Percentiles rank a stretch among this genome's conserved stretches.
Conservation (phyloP, 2,113 vertebrate genomes). For the Apodemus speciosus region DNA sequence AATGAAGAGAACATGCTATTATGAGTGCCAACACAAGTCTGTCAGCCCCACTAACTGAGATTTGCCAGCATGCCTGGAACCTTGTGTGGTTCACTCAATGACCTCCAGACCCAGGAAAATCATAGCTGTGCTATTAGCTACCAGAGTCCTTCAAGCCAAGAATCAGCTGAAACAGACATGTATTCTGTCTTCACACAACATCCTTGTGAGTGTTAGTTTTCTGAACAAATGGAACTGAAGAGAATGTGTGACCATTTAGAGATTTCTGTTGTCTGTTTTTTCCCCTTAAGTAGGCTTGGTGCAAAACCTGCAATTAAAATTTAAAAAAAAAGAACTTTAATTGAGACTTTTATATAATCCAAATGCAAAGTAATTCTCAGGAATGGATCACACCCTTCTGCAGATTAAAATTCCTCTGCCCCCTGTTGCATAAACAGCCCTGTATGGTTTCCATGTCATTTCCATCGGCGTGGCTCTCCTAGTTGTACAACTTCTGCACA, state of each 20-base stretch:
- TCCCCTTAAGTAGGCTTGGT: conserved; percentile 32
- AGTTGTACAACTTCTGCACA: conserved; percentile 28
- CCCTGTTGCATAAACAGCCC: not conserved
- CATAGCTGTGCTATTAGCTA: not conserved
- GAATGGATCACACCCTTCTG: conserved; percentile 1
- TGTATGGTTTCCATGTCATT: conserved; percentile 15
- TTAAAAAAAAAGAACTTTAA: conserved; percentile 22
- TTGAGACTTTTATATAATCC: conserved; percentile 45
- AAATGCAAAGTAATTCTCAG: conserved; percentile 44
- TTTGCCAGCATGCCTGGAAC: not conserved
- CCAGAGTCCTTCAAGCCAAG: not conserved
- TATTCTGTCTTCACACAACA: not conserved
- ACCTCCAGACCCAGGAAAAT: not conserved
- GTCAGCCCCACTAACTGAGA: not conserved
- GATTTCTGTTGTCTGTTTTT: not conserved
- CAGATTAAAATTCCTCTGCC: conserved; percentile 48
- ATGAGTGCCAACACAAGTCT: not conserved
- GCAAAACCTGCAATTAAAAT: conserved; percentile 36
- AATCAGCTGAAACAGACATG: not conserved
- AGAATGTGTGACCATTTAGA: conserved; percentile 25
- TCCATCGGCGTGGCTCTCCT: conserved; percentile 36
- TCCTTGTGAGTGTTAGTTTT: conserved; percentile 4
- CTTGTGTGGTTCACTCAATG: not conserved
- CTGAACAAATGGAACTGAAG: not conserved
- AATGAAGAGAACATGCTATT: not conserved